These are phyloP conservation scores for Pogonognathellus flavescens DNA, from an alignment of 1,140 invertebrate species.

Conservation along the genomic window DNA sequence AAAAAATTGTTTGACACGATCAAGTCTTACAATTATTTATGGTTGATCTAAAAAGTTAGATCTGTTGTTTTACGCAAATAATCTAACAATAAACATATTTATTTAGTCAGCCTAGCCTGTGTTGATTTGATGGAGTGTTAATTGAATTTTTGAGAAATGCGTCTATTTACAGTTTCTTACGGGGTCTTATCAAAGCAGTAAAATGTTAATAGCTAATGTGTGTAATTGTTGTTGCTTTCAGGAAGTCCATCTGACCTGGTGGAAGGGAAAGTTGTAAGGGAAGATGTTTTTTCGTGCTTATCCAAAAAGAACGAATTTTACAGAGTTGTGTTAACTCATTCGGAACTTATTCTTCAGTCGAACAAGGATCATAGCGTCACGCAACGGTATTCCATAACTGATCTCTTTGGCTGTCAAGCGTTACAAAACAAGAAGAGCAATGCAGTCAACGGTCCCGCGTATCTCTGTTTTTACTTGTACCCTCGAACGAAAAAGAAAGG, in stretches of 20 bases:
- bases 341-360: constrained; percentile 56
- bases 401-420: constrained; percentile 65
- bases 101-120: not conserved
- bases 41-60: no score
- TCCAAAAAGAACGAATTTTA: constrained; percentile 55
- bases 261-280: constrained; percentile 56
- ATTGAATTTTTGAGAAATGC: no score
- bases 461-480: constrained; percentile 62
- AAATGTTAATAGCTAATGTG: not conserved
- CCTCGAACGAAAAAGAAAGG: constrained; percentile 23
- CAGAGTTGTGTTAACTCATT: constrained; percentile 54
- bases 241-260: not conserved
- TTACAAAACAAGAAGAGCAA: constrained; percentile 57
- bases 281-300: constrained; percentile 63
- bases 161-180: not conserved
- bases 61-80: not conserved
- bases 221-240: not conserved
- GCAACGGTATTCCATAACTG: constrained; percentile 58
- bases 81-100: not conserved
- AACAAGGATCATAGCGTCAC: constrained; percentile 10
- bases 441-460: not conserved
- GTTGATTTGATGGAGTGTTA: no score
- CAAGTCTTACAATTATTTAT: no score
- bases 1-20: no score
- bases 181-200: not conserved